Base-by-base conservation (phyloP, 2,797 vertebrate genomes). In the Melanogrammus aeglefinus region DNA sequence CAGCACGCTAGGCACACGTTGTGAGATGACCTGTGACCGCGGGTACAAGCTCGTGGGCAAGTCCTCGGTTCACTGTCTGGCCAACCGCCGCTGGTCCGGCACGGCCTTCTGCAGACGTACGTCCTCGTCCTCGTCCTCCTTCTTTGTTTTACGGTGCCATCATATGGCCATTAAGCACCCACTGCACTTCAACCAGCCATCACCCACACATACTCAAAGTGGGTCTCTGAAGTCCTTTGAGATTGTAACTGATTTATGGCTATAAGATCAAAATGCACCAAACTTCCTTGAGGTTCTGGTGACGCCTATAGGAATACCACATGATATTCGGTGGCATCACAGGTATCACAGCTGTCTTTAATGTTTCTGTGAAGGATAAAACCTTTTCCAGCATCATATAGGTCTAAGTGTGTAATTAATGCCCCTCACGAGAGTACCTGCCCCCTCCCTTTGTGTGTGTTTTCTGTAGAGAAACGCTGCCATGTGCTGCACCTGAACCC, bases 31-130 rank as follows among this genome's bases (percentile, higher is more conserved):
- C 80, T 99, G 98, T 5, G 85, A 97, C 80, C 94, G 92, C 0
- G 97, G 97, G 2, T 97, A 96, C 92, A 93, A 93, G 6, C 93
- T 98, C 83, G 75, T 96, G 31, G 98, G 98, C 1, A 95, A 76
- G 77, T 91, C 86, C 0, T 93, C 95, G 0, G 90, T 99, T 5
- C 94, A 94, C 21, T 98, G 97, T 88, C 91, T 96, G 77, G 85
- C 93, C 77, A 96, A 0, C 82, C 95, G 97, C 9, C 95, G 90
- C 86, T 99, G 98, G 98, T 98, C 98, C 2, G 96, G 96, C 84
- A 95, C 93, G 0, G 91, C 95, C 0, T 89, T 93, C 88, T 99
- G 98, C 86, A 94, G 96, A 76, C 93, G 97, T 99, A 95, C 88
- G 97, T 95, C 14, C 24, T 74, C n/a, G 1, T 8, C 63, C 63